Evolutionary conservation across 1,140 invertebrate genomes (phyloP), one percentile per base, ranked within the genome.

Genomic region (Elysia chlorotica): DNA sequence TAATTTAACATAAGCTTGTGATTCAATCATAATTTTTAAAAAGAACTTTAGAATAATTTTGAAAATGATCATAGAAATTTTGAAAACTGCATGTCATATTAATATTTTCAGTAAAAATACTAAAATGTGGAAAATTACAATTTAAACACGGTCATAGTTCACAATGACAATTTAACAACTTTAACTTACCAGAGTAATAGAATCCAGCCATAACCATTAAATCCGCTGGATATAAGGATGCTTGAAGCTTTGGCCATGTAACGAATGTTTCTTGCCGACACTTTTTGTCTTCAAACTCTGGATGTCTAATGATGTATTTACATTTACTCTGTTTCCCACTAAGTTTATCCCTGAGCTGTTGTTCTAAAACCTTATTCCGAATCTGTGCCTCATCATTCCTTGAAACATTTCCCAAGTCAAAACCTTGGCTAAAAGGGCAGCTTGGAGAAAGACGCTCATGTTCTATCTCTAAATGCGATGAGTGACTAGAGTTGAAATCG

Each of bases 111-210:
- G n/a, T n/a, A n/a, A n/a, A n/a, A n/a, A n/a, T n/a, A n/a, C n/a
- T n/a, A n/a, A n/a, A n/a, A n/a, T n/a, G n/a, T n/a, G n/a, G n/a
- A n/a, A n/a, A n/a, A n/a, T n/a, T n/a, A n/a, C n/a, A n/a, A n/a
- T n/a, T n/a, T n/a, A n/a, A n/a, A n/a, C n/a, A n/a, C n/a, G n/a
- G n/a, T n/a, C n/a, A n/a, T n/a, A n/a, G n/a, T n/a, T n/a, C n/a
- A n/a, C n/a, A n/a, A n/a, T n/a, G n/a, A n/a, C n/a, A 48, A 30
- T 2, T 5, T 30, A 19, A 56, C 14, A 31, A 54, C 25, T 67
- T n/a, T 31, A 57, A 21, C 28, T 38, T 76, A 76, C 75, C 75
- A 53, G 72, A 71, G 41, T 71, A 76, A 38, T 67, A 76, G 48
- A 76, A 76, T 62, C 75, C 75, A 65, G 72, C 72, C 17, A 65